Percentiles rank a stretch among this genome's conserved stretches.
phyloP scores from a whole-genome alignment of 2,797 vertebrate genomes.

The Eleutherodactylus coqui region DNA sequence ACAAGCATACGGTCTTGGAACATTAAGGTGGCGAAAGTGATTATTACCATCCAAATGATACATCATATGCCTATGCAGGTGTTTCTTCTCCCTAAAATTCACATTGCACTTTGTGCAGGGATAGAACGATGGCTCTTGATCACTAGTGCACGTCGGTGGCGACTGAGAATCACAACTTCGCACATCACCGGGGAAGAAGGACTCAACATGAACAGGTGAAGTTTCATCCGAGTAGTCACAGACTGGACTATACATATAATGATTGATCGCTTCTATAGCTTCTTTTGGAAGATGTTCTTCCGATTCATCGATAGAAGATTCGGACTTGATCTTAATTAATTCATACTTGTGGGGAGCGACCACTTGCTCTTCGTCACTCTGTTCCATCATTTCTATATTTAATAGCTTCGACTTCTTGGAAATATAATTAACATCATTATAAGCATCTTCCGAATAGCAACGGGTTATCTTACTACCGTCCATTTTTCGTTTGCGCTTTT shows the following conservation, averaged over 20 bases:
- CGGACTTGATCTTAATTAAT: constrained; percentile 81
- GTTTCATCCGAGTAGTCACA: constrained; percentile 81
- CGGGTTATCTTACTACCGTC: constrained; percentile 81
- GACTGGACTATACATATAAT: constrained; percentile 79
- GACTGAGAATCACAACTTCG: constrained; percentile 81
- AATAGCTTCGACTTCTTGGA: constrained; percentile 76
- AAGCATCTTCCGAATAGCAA: constrained; percentile 81
- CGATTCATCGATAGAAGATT: constrained; percentile 80
- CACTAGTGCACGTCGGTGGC: constrained; percentile 79
- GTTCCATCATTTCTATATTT: constrained; percentile 79
- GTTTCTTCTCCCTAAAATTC: constrained; percentile 91
- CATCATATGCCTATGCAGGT: constrained; percentile 97
- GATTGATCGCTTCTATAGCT: constrained; percentile 80
- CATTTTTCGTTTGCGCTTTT: constrained; percentile 84
- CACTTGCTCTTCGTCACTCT: constrained; percentile 76
- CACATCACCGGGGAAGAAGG: constrained; percentile 81
- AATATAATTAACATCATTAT: constrained; percentile 79
- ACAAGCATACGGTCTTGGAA: constrained; percentile 90
- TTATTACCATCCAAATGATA: constrained; percentile 95
- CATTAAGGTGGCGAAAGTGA: constrained; percentile 88
- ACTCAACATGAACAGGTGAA: constrained; percentile 83
- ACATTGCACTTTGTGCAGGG: constrained; percentile 92
- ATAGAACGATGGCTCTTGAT: constrained; percentile 86
- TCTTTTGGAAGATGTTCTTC: constrained; percentile 74
- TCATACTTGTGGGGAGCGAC: constrained; percentile 78